Percentiles rank a stretch among this genome's conserved stretches.
Evolutionary conservation across 2,113 vertebrate species (phyloP).

Genomic region (Urocolius indicus): DNA sequence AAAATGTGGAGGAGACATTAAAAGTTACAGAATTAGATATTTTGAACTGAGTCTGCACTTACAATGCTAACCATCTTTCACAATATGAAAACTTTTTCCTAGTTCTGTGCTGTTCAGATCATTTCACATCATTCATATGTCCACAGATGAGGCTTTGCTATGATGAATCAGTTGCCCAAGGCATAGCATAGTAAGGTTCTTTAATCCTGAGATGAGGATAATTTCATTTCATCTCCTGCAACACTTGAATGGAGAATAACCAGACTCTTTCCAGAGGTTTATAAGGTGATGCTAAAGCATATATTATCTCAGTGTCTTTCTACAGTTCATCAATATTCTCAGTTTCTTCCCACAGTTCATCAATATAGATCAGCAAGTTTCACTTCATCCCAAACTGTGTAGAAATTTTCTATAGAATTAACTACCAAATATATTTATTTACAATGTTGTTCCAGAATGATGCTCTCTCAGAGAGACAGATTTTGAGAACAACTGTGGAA

Average conservation of each 20-base stretch:
- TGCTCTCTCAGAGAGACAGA: background rate
- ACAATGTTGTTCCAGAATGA: background rate
- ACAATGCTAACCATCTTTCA: background rate
- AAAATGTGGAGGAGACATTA: background rate
- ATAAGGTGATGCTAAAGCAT: background rate
- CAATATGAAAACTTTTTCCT: background rate
- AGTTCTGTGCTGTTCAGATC: background rate
- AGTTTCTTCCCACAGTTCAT: background rate
- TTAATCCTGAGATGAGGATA: background rate
- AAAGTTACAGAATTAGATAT: background rate
- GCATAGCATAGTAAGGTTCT: background rate
- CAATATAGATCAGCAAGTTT: background rate
- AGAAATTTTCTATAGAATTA: background rate
- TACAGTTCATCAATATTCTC: background rate
- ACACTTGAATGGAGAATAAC: background rate
- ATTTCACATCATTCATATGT: background rate
- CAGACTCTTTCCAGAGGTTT: constrained; percentile 4
- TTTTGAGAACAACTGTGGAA: background rate
- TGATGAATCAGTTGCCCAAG: background rate
- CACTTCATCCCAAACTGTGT: background rate
- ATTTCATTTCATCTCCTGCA: background rate
- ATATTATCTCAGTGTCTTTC: background rate
- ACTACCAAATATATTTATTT: background rate
- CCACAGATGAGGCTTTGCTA: background rate
- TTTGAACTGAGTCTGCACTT: background rate